phyloP scores from a whole-genome alignment of 2,888 invertebrate species.

The Imbricaverruca yamaguchii region DNA sequence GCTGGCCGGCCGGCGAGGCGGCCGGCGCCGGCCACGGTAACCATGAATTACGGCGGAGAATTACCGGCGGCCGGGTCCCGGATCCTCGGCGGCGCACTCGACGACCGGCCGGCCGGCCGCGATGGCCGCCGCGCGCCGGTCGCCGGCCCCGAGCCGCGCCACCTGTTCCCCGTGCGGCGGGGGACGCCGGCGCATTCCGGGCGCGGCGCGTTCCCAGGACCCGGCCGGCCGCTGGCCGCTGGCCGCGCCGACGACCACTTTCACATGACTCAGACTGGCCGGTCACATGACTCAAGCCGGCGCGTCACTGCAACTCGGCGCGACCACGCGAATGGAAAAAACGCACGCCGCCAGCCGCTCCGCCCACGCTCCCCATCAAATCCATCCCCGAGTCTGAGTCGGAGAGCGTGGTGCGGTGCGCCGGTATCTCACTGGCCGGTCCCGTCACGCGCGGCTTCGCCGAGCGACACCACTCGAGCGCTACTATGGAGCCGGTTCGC shows the following conservation, averaged over 20 bases:
- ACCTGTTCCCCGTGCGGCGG: neutral
- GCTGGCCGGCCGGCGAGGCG: neutral
- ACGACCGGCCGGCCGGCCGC: neutral
- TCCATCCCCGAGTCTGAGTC: no score
- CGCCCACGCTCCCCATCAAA: no score
- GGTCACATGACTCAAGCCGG: neutral
- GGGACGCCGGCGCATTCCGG: constrained; percentile 9
- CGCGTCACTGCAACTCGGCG: no score
- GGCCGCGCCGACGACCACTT: constrained; percentile 2
- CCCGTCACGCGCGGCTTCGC: no score
- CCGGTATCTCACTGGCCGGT: neutral
- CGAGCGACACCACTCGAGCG: no score
- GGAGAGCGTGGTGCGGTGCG: neutral
- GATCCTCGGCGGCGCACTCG: neutral
- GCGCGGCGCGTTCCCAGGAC: neutral
- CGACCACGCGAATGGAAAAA: neutral
- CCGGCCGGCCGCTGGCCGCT: neutral
- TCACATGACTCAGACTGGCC: constrained; percentile 13
- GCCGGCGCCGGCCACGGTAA: neutral
- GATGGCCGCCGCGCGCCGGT: neutral
- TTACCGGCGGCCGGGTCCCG: neutral
- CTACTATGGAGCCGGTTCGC: no score
- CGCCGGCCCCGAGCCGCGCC: neutral
- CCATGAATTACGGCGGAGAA: constrained; percentile 7
- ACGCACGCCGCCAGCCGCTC: neutral